Evolutionary conservation across 2,797 vertebrate species (phyloP).

Genomic region (Zalophus californianus): DNA sequence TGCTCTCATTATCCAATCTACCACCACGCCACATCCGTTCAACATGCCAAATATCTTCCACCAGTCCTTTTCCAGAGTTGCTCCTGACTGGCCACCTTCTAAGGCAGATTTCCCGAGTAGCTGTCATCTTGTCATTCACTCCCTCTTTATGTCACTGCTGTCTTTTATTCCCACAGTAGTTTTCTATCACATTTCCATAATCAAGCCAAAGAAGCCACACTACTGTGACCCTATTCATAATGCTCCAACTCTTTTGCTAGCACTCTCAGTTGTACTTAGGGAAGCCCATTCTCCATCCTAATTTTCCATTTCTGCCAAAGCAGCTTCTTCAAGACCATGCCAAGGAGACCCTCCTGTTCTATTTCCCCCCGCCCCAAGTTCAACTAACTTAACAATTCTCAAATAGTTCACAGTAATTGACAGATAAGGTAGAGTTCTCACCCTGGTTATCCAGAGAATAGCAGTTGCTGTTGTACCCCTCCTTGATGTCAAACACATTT

Average conservation of each 20-base stretch:
- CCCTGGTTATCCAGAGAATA: not conserved
- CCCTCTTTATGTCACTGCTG: not conserved
- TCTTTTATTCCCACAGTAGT: slow-evolving; percentile 26
- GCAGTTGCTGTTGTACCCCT: not conserved
- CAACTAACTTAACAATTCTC: not conserved
- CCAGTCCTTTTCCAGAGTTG: slow-evolving; percentile 42
- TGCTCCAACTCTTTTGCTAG: not conserved
- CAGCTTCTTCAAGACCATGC: not conserved
- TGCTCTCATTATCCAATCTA: slow-evolving; percentile 29
- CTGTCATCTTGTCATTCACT: slow-evolving; percentile 44
- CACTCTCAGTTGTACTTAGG: not conserved
- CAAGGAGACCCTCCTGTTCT: not conserved
- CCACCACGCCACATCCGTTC: not conserved
- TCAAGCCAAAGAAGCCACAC: not conserved
- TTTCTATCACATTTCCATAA: slow-evolving; percentile 47
- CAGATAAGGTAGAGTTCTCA: not conserved
- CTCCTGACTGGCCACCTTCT: slow-evolving; percentile 41
- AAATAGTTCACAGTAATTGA: not conserved
- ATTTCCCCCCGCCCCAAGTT: not conserved
- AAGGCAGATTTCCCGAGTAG: not conserved
- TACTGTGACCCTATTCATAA: not conserved
- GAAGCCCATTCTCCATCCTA: not conserved
- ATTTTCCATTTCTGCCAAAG: not conserved
- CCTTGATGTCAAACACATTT: not conserved
- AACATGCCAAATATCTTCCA: slow-evolving; percentile 35